Evolutionary conservation across 2,888 invertebrate species (phyloP).

Genomic region (Agriopis marginaria): DNA sequence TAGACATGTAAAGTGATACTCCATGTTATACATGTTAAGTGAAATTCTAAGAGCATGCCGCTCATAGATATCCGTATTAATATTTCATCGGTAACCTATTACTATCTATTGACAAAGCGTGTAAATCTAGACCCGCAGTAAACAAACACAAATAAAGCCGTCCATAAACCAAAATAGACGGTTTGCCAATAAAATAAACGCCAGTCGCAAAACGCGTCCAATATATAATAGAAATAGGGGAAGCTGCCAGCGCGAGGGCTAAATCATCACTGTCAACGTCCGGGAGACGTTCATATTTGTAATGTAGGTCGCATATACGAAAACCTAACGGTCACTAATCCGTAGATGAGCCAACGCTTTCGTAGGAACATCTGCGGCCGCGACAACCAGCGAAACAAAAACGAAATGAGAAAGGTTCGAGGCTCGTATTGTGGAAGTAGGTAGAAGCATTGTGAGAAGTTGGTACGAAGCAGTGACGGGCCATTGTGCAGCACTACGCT

Average conservation of each 20-base stretch:
- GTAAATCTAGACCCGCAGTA: conserved; percentile 17
- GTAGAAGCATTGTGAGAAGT: conserved; percentile 72
- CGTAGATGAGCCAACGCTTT: conserved; percentile 79
- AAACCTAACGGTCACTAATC: conserved; percentile 82
- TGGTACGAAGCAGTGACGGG: conserved; percentile 66
- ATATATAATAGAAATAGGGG: conserved; percentile 33
- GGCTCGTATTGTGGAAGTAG: conserved; percentile 72
- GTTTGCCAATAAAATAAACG: conserved; percentile 27
- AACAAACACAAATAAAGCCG: conserved; percentile 24
- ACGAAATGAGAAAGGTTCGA: conserved; percentile 84
- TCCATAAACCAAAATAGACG: conserved; percentile 25
- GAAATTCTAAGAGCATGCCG: conserved; percentile 8
- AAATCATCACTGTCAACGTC: conserved; percentile 56
- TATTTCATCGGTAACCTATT: conserved; percentile 11
- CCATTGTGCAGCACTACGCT: conserved; percentile 50
- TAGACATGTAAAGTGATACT: background rate
- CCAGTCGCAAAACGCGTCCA: conserved; percentile 27
- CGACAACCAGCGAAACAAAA: conserved; percentile 78
- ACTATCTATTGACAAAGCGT: conserved; percentile 18
- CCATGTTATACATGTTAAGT: background rate
- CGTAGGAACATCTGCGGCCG: conserved; percentile 78
- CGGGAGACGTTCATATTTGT: conserved; percentile 61
- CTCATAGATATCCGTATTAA: background rate
- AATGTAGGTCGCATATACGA: conserved; percentile 72
- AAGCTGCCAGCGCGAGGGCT: conserved; percentile 31